Percentiles rank a stretch among this genome's conserved stretches.
These are phyloP conservation scores for Volucella zonaria DNA, from an alignment of 2,888 invertebrate genomes.

Conservation along the genomic window DNA sequence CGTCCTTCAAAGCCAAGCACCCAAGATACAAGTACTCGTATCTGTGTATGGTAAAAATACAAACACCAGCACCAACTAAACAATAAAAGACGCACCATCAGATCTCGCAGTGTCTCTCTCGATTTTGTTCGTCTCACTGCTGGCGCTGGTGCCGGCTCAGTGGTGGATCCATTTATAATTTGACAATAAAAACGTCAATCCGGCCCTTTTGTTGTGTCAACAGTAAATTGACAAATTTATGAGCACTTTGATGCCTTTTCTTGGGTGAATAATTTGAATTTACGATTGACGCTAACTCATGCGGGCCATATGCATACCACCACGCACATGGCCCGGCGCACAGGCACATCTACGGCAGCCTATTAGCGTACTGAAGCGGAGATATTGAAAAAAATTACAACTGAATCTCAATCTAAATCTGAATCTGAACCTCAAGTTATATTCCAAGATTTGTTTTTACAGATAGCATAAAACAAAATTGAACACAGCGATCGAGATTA, in stretches of 20 bases:
- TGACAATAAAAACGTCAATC: slow-evolving; percentile 74
- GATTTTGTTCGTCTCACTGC: not conserved
- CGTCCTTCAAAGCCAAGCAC: slow-evolving; percentile 63
- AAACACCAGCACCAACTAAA: slow-evolving; percentile 8
- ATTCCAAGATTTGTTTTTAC: not conserved
- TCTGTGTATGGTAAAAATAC: slow-evolving; percentile 4
- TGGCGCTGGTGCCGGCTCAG: slow-evolving; percentile 18
- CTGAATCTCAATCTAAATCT: no score
- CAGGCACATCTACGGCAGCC: slow-evolving; percentile 13
- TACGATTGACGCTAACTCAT: slow-evolving; percentile 70
- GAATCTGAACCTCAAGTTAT: no score
- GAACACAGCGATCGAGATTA: slow-evolving; percentile 65
- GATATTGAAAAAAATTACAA: slow-evolving; percentile 20
- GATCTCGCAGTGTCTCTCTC: not conserved
- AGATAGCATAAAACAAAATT: slow-evolving; percentile 46
- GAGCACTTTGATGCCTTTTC: slow-evolving; percentile 72
- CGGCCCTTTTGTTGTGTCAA: slow-evolving; percentile 73
- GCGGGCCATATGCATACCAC: slow-evolving; percentile 52
- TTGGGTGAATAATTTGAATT: slow-evolving; percentile 73
- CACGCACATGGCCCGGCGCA: not conserved
- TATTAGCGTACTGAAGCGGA: slow-evolving; percentile 36
- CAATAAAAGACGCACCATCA: slow-evolving; percentile 32
- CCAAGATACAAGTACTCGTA: not conserved
- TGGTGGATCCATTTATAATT: slow-evolving; percentile 70
- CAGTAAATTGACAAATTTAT: slow-evolving; percentile 74